Percentiles rank a stretch among this genome's conserved stretches.
Evolutionary conservation across 2,797 vertebrate species (phyloP).

Genomic region (Sphenopsis melanotis): DNA sequence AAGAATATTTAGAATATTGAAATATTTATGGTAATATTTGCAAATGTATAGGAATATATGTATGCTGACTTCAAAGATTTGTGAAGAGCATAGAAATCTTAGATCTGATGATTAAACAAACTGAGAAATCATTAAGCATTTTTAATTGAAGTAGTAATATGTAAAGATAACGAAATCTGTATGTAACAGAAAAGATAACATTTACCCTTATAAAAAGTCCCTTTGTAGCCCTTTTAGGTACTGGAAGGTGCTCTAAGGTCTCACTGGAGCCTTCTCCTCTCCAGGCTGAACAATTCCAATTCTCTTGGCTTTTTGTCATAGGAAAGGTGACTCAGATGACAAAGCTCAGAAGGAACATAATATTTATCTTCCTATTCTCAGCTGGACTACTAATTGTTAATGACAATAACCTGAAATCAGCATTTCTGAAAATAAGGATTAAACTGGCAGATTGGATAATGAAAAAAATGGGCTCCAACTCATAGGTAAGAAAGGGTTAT

Average conservation of each 20-base stretch:
- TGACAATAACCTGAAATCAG: background rate
- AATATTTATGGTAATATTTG: background rate
- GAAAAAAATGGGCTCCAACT: background rate
- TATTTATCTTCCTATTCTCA: background rate
- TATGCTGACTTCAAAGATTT: background rate
- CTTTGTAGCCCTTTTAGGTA: background rate
- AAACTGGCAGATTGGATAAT: background rate
- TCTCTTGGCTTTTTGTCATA: background rate
- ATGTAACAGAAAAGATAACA: background rate
- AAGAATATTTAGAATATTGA: background rate
- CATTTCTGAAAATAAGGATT: background rate
- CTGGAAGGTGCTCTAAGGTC: background rate
- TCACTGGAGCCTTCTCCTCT: background rate
- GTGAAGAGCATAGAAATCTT: background rate
- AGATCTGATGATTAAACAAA: background rate
- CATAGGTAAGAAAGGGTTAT: background rate
- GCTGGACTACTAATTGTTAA: background rate
- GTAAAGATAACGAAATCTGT: background rate
- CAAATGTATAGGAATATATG: background rate
- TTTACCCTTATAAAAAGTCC: background rate
- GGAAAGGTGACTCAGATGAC: background rate
- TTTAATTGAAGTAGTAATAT: background rate
- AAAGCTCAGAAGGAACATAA: background rate
- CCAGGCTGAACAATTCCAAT: background rate
- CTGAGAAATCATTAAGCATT: background rate